Evolutionary conservation across 2,888 invertebrate genomes (phyloP).

Genomic region (Smittia sp.): DNA sequence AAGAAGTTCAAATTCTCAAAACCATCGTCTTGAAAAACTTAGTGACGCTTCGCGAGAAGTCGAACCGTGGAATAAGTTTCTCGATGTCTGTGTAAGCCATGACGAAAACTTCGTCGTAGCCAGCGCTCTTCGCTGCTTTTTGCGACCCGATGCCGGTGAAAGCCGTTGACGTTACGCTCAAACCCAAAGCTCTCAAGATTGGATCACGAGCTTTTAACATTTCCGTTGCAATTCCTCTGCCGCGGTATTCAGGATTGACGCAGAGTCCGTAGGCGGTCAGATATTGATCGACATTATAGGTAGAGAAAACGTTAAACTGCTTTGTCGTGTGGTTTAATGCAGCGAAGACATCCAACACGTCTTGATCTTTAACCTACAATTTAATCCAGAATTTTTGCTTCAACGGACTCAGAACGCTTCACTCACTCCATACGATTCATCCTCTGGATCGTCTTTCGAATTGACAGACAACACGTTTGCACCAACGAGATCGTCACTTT

Average conservation of each 20-base stretch:
- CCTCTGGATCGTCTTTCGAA: constrained; percentile 6
- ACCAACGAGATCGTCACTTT: background rate
- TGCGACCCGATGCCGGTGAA: constrained; percentile 37
- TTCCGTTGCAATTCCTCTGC: constrained; percentile 39
- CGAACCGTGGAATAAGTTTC: background rate
- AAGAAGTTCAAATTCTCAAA: background rate
- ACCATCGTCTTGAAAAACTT: background rate
- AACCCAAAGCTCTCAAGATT: constrained; percentile 26
- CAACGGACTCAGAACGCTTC: background rate
- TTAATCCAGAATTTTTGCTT: background rate
- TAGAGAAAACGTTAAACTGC: background rate
- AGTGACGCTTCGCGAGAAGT: constrained; percentile 7
- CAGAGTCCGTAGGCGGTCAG: constrained; percentile 37
- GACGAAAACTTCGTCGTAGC: constrained; percentile 21
- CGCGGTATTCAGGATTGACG: constrained; percentile 36
- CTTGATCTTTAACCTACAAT: background rate
- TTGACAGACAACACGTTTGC: background rate
- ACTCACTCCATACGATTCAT: background rate
- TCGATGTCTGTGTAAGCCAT: constrained; percentile 9
- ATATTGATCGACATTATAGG: constrained; percentile 18
- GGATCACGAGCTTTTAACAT: constrained; percentile 34
- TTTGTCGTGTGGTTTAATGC: background rate
- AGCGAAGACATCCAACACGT: background rate
- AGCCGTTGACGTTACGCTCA: constrained; percentile 34
- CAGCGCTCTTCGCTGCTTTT: constrained; percentile 39